Evolutionary conservation across 1,140 invertebrate genomes (phyloP).

Genomic region (Papilio helenus): DNA sequence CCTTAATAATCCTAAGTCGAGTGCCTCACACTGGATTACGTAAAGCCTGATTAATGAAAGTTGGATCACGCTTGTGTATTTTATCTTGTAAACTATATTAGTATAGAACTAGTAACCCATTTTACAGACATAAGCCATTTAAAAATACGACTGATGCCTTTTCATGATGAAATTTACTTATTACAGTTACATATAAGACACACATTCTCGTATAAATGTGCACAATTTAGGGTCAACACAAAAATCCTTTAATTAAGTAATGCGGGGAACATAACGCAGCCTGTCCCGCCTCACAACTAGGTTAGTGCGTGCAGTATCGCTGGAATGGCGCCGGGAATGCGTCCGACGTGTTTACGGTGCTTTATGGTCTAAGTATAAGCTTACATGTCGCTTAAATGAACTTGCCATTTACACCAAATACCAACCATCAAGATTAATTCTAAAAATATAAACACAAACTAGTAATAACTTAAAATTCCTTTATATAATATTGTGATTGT

Average conservation of each 20-base stretch:
- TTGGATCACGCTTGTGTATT: background rate
- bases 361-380: background rate
- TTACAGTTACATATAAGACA: background rate
- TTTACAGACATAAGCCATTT: background rate
- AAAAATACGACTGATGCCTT: background rate
- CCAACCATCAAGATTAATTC: background rate
- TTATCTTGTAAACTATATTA: background rate
- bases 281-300: background rate
- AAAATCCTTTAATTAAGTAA: constrained; percentile 20
- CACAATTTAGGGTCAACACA: background rate
- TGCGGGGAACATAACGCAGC: background rate
- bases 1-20: background rate
- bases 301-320: background rate
- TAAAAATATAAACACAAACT: background rate
- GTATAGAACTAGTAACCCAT: background rate
- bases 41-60: background rate
- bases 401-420: background rate
- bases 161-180: background rate
- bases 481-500: too few species aligned
- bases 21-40: background rate
- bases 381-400: background rate
- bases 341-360: background rate
- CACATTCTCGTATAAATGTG: background rate
- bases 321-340: constrained; percentile 11
- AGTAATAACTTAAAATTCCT: background rate